Percentiles rank a stretch among this genome's conserved stretches.
These are phyloP conservation scores for cattle (Bos taurus) DNA, from an alignment of 2,113 vertebrate genomes.

Conservation along the genomic window ARS-UCD2.0 NC_037329.1:80125001-80125500, in stretches of 20 bases:
- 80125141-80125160: not conserved
- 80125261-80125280: not conserved
- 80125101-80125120: not conserved
- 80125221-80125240: not conserved
- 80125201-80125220: not conserved
- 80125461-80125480: not conserved
- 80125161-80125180: not conserved
- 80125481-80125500: constrained; percentile 24
- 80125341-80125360: not conserved
- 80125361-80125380: constrained; percentile 40
- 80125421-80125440: constrained; percentile 48
- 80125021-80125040: not conserved
- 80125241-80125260: not conserved
- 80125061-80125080: not conserved
- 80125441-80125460: not conserved
- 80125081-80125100: not conserved
- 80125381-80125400: constrained; percentile 24
- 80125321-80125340: not conserved
- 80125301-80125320: not conserved
- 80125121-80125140: not conserved
- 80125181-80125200: not conserved
- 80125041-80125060: not conserved
- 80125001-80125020: not conserved
- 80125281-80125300: not conserved
- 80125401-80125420: constrained; percentile 22